Evolutionary conservation across 1,140 invertebrate genomes (phyloP).

Genomic region (Pseudoatta argentina): DNA sequence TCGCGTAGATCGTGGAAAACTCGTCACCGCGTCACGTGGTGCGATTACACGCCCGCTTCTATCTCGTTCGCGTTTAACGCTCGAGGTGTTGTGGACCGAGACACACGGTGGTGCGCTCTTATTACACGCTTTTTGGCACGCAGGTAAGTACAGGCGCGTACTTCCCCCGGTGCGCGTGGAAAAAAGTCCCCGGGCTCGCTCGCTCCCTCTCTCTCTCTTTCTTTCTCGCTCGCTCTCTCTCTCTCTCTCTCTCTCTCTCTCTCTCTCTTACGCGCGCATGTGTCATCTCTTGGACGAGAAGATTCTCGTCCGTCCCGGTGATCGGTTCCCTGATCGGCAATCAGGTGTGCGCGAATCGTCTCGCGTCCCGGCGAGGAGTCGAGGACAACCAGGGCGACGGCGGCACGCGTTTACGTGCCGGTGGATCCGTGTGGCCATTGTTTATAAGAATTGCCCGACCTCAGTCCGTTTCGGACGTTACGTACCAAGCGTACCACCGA

Average conservation of each 20-base stretch:
- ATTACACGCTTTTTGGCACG: slow-evolving; percentile 51
- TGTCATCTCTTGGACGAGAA: neutral
- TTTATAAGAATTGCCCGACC: slow-evolving; percentile 38
- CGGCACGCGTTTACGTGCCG: neutral
- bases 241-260: too few species aligned
- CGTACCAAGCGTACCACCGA: neutral
- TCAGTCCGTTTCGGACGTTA: neutral
- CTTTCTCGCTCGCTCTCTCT: too few species aligned
- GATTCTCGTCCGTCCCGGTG: neutral
- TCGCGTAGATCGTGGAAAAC: neutral
- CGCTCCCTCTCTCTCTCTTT: neutral
- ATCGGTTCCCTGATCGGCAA: neutral
- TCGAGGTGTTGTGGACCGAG: neutral
- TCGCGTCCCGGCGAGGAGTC: neutral
- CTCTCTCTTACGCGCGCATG: neutral
- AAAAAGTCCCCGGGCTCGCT: slow-evolving; percentile 1
- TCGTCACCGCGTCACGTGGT: slow-evolving; percentile 6
- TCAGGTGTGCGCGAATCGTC: neutral
- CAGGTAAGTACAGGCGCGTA: slow-evolving; percentile 32
- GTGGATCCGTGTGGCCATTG: slow-evolving; percentile 27
- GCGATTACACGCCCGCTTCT: neutral
- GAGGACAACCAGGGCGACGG: neutral
- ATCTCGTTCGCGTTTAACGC: neutral
- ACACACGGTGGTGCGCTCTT: slow-evolving; percentile 38
- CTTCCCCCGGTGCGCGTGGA: slow-evolving; percentile 9